phyloP scores from a whole-genome alignment of 2,113 vertebrate species.

The Prietella phreatophila region DNA sequence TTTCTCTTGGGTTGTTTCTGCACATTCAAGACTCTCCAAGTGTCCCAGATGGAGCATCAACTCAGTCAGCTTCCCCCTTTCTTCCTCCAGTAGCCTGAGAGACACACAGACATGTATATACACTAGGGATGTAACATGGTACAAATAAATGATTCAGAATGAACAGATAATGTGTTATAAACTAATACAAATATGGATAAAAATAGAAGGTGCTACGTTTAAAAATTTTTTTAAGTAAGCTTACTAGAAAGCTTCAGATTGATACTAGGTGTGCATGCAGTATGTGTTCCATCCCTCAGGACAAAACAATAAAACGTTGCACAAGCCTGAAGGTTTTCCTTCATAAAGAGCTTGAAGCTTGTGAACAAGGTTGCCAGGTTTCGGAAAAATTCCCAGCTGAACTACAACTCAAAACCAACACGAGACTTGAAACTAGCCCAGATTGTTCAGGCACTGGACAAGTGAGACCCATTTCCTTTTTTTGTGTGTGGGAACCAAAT shows the following conservation, averaged over 20 bases:
- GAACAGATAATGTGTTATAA: background rate
- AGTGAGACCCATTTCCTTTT: background rate
- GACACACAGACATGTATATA: background rate
- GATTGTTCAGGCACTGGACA: background rate
- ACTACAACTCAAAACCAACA: background rate
- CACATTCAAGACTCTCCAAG: background rate
- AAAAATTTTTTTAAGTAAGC: too few relatives aligned
- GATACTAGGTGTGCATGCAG: background rate
- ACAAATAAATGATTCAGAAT: background rate
- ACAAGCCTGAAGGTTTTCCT: background rate
- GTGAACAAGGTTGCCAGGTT: background rate
- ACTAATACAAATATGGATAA: background rate
- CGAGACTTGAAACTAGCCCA: background rate
- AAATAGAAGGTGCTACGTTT: background rate
- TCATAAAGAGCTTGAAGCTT: background rate
- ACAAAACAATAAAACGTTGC: background rate
- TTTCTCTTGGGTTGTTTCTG: constrained; percentile 9
- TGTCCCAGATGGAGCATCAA: constrained; percentile 27
- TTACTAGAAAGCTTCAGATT: background rate
- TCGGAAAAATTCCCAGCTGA: background rate
- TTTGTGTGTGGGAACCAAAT: background rate
- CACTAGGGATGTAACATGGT: background rate
- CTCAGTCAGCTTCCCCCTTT: constrained; percentile 39
- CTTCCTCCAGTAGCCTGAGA: constrained; percentile 48
- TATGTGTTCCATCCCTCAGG: background rate